Conservation (phyloP, 2,113 vertebrate species). For the Elachura formosa region DNA sequence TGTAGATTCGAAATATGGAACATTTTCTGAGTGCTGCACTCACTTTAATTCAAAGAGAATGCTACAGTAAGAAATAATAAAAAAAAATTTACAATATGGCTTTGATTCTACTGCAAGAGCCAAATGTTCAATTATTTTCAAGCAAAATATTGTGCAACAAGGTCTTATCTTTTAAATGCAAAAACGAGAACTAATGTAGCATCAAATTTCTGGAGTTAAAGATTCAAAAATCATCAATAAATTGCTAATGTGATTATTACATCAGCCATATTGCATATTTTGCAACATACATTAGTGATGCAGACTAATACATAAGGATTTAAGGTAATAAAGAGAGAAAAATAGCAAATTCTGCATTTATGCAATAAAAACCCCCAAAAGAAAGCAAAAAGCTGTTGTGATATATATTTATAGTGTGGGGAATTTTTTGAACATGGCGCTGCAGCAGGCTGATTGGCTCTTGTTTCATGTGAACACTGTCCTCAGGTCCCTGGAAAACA, state of each 20-base stretch:
- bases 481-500: background rate
- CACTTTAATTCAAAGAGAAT: background rate
- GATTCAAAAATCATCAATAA: background rate
- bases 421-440: background rate
- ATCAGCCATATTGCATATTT: background rate
- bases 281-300: background rate
- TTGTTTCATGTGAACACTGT: background rate
- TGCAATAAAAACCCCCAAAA: background rate
- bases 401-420: too few species aligned
- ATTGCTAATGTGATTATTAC: background rate
- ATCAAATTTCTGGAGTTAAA: background rate
- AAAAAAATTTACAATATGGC: background rate
- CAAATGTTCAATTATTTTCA: background rate
- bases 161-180: background rate
- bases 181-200: background rate
- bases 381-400: background rate
- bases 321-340: background rate
- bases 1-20: background rate
- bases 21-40: background rate
- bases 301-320: background rate
- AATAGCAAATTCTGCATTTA: background rate
- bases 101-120: background rate
- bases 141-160: background rate
- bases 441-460: background rate
- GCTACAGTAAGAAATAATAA: background rate